phyloP scores from a whole-genome alignment of 2,888 invertebrate genomes.

The Willowsia nigromaculata region DNA sequence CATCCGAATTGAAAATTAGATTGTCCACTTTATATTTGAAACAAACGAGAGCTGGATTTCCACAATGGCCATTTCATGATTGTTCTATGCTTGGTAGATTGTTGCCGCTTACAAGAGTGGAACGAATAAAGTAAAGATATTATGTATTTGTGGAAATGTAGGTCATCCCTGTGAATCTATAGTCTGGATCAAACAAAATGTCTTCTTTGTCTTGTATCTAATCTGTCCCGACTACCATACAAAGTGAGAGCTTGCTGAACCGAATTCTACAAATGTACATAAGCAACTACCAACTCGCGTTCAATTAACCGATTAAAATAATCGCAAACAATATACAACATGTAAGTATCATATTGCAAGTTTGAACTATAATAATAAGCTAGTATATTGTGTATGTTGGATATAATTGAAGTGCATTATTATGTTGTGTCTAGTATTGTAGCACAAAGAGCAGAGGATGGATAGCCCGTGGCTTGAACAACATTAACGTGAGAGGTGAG shows the following conservation, averaged over 20 bases:
- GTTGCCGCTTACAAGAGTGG: too few species aligned
- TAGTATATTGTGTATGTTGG: not conserved
- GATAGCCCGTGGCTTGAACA: not conserved
- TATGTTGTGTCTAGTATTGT: not conserved
- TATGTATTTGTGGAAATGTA: not conserved
- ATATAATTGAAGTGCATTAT: not conserved
- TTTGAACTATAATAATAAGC: not conserved
- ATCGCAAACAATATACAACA: not conserved
- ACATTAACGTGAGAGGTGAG: not conserved
- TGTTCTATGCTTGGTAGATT: too few species aligned
- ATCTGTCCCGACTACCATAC: not conserved
- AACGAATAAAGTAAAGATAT: not conserved
- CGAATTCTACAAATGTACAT: not conserved
- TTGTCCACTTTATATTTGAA: not conserved
- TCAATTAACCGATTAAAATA: conserved; percentile 58
- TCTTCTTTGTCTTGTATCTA: conserved; percentile 10
- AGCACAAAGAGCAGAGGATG: conserved; percentile 7
- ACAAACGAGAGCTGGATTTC: not conserved
- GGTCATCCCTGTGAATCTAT: not conserved
- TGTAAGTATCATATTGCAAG: not conserved
- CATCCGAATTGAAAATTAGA: not conserved
- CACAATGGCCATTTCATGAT: not conserved
- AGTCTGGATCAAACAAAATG: conserved; percentile 1
- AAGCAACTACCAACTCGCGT: not conserved
- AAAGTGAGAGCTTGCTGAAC: not conserved